These are phyloP conservation scores for Anomalospiza imberbis DNA, from an alignment of 2,797 vertebrate species.

Conservation along the genomic window DNA sequence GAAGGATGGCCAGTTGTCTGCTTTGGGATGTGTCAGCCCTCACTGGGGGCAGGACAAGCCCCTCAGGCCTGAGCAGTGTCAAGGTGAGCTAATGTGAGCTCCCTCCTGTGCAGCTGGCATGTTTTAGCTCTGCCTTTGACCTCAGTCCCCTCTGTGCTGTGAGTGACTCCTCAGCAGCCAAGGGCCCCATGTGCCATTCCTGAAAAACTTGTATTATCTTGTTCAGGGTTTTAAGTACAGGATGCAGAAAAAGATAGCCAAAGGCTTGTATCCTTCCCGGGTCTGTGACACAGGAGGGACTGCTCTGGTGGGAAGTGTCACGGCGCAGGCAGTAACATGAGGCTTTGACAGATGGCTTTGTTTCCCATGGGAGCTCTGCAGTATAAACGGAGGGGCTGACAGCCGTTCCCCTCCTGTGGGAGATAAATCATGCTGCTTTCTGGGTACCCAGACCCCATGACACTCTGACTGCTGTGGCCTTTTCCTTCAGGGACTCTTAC, in stretches of 20 bases:
- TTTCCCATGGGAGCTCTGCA: neutral
- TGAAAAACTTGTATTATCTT: neutral
- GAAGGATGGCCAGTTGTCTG: neutral
- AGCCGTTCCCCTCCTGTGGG: neutral
- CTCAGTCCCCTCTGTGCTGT: neutral
- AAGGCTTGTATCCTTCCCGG: neutral
- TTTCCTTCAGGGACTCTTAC: neutral
- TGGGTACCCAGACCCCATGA: neutral
- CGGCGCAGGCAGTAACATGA: neutral
- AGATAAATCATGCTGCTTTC: neutral
- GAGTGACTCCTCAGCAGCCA: neutral
- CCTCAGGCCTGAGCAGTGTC: neutral
- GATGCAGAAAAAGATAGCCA: slow-evolving; percentile 21
- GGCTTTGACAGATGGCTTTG: neutral
- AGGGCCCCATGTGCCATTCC: neutral
- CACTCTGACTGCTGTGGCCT: neutral
- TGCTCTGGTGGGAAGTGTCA: neutral
- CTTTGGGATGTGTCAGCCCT: neutral
- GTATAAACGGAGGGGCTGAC: neutral
- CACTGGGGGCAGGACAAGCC: neutral
- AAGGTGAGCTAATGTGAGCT: neutral
- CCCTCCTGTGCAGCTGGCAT: neutral
- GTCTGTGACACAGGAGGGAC: neutral
- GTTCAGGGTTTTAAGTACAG: neutral
- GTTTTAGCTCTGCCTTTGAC: neutral